These are phyloP conservation scores for Ophion ventricosus DNA, from an alignment of 2,888 invertebrate species.

Conservation along the genomic window DNA sequence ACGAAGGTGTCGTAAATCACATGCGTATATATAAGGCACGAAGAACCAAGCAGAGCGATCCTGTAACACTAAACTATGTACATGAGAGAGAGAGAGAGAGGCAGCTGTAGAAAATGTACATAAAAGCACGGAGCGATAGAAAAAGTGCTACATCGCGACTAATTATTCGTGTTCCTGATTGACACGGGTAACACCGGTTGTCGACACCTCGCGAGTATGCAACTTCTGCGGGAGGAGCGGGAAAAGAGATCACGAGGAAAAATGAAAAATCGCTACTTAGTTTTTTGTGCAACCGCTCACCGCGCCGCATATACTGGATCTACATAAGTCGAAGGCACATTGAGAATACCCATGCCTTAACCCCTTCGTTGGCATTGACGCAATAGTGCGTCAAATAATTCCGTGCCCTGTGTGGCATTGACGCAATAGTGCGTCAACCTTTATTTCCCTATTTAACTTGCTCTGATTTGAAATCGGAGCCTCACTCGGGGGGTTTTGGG, in stretches of 20 bases:
- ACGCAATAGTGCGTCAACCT: no score
- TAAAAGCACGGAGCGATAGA: constrained; percentile 39
- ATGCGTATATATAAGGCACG: constrained; percentile 37
- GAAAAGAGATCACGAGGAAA: constrained; percentile 26
- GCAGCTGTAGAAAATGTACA: constrained; percentile 46
- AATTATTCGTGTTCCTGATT: constrained; percentile 60
- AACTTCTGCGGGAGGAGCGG: not conserved
- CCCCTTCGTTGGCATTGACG: no score
- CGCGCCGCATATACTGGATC: not conserved
- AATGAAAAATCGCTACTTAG: constrained; percentile 27
- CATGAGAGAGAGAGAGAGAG: constrained; percentile 40
- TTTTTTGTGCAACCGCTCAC: not conserved
- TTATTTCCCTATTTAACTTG: no score
- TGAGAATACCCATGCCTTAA: constrained; percentile 24
- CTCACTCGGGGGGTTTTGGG: no score
- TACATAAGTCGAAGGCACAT: not conserved
- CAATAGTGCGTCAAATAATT: no score
- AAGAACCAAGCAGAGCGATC: constrained; percentile 27
- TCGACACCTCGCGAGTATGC: constrained; percentile 38
- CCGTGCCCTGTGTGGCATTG: no score
- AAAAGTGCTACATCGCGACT: constrained; percentile 48
- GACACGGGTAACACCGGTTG: constrained; percentile 53
- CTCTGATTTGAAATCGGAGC: no score
- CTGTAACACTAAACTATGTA: not conserved
- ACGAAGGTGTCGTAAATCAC: constrained; percentile 64